phyloP scores from a whole-genome alignment of 2,113 vertebrate genomes.

The Nothoprocta pentlandii region DNA sequence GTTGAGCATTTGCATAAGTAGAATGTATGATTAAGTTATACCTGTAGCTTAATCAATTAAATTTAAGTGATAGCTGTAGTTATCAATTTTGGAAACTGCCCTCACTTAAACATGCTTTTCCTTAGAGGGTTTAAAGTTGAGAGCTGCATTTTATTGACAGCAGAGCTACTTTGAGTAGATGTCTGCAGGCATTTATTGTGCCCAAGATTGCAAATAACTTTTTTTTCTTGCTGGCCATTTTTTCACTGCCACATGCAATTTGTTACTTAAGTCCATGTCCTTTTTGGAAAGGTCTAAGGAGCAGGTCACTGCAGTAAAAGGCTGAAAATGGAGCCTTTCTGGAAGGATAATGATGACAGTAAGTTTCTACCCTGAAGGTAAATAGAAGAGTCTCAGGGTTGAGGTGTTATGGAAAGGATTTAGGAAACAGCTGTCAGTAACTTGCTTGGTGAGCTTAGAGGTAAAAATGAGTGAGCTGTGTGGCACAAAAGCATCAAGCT shows the following conservation, averaged over 20 bases:
- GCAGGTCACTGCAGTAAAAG: not conserved
- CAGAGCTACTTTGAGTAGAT: not conserved
- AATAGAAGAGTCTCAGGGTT: not conserved
- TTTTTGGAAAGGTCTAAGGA: not conserved
- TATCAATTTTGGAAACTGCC: not conserved
- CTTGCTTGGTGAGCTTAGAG: not conserved
- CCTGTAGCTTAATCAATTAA: too few relatives aligned
- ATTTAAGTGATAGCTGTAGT: not conserved
- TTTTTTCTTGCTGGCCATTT: not conserved
- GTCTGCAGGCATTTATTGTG: not conserved
- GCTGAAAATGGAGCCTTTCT: not conserved
- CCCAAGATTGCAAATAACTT: not conserved
- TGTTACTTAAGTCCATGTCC: not conserved
- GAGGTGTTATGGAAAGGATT: not conserved
- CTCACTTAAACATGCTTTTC: not conserved
- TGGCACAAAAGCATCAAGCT: not conserved
- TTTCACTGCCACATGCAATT: not conserved
- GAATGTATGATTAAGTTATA: too few relatives aligned
- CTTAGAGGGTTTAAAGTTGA: not conserved
- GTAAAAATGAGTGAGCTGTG: not conserved
- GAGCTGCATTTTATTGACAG: not conserved
- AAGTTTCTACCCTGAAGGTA: not conserved
- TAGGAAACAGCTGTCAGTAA: not conserved
- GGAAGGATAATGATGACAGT: not conserved
- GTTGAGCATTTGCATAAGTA: accelerated